Percentiles rank a stretch among this genome's conserved stretches.
phyloP scores from a whole-genome alignment of 2,797 vertebrate genomes.

The Enteromius paludinosus region DNA sequence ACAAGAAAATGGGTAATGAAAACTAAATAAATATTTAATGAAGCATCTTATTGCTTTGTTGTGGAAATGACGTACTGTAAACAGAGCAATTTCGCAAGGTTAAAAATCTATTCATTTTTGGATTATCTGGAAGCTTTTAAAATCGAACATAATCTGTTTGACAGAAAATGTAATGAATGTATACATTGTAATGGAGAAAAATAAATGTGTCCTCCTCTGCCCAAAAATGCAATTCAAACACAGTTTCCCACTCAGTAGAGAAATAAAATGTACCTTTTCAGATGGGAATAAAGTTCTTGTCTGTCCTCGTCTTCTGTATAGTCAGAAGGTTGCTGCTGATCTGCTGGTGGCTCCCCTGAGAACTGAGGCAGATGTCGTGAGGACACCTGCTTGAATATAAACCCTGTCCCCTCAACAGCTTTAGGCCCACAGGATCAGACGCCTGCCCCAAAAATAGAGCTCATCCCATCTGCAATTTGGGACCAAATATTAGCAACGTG shows the following conservation, averaged over 20 bases:
- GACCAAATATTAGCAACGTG: constrained; percentile 3
- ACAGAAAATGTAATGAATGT: not conserved
- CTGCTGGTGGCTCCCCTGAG: constrained; percentile 74
- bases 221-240: not conserved
- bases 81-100: constrained; percentile 1
- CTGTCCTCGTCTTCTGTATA: constrained; percentile 59
- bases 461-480: constrained; percentile 31
- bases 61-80: constrained; percentile 25
- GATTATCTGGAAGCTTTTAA: not conserved
- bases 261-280: constrained; percentile 73
- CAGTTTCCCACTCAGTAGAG: constrained; percentile 20
- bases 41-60: constrained; percentile 60
- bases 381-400: constrained; percentile 73
- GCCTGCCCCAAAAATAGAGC: constrained; percentile 49
- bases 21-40: constrained; percentile 75
- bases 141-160: not conserved
- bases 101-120: not conserved
- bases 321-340: constrained; percentile 68
- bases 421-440: constrained; percentile 49
- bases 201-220: not conserved
- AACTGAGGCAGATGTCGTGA: constrained; percentile 77
- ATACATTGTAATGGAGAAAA: not conserved
- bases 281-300: constrained; percentile 62
- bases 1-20: constrained; percentile 70
- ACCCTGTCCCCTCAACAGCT: constrained; percentile 50